Base-by-base conservation (phyloP, 2,113 vertebrate species). In the Perca flavescens region DNA sequence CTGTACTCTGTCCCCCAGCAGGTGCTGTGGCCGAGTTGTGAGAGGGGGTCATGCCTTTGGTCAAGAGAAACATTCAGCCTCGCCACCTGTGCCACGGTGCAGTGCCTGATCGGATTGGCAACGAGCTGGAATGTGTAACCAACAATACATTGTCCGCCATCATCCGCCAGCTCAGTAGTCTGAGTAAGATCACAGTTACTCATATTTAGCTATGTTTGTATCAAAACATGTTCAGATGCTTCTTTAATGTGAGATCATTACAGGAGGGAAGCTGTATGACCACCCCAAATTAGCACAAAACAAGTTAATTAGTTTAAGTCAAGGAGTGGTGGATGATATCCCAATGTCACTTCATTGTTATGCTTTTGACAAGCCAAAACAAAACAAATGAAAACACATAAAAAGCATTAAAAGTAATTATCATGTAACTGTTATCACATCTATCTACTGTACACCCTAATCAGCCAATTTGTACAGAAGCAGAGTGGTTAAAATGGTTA, bases 121-220 rank as follows among this genome's bases (percentile, higher is more conserved):
- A 92, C 68, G 97, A 99, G 84, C 96, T 99, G 86, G 97, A 96
- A 80, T 95, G 94, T 86, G 95, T 96, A 25, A 94, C 92, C 83
- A 96, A 96, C 90, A 95, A 94, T 73, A 97, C 97, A 0, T 95
- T 99, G 21, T 97, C 98, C 0, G 95, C 97, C 31, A 96, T 99
- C 93, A 99, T 99, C 82, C 97, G 96, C 69, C 98, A 99, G 87
- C 97, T 99, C 50, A 98, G 98, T 92, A 98, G 97, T 85, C 94
- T 99, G 74, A 99, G 98, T 99, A 96, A 96, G 97, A 79, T 69
- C 69, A 50, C 21, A 46, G 3, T 31, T 25, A 31, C 50, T 67
- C 17, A 61, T n/a, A 17, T 40, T 47, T 47, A 60, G 28, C 34
- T 36, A 8, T 17, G 50, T 73, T 34, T 60, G 13, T 25, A 11